A percentile compares a stretch with the other conserved stretches of the same genome.
These are phyloP conservation scores for Drosophila vallismaia DNA, from an alignment of 2,888 invertebrate species.

Conservation along the genomic window DNA sequence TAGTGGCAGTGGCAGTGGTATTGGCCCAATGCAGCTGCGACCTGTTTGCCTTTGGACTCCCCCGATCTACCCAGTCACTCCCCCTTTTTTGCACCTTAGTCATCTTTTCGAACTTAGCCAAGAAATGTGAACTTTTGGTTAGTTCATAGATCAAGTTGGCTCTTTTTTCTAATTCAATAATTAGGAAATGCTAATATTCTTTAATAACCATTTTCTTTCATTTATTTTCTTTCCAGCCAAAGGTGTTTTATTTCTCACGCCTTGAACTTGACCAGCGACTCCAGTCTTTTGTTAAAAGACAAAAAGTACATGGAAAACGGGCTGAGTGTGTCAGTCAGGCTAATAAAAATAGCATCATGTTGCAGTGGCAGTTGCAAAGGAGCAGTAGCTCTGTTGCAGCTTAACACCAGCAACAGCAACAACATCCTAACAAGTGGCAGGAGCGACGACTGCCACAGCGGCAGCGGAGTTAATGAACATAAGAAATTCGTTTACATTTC, in stretches of 20 bases:
- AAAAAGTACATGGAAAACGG: slow-evolving; percentile 30
- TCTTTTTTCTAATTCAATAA: neutral
- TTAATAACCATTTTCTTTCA: neutral
- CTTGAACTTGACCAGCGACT: slow-evolving; percentile 42
- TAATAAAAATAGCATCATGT: slow-evolving; percentile 74
- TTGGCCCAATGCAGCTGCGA: slow-evolving; percentile 36
- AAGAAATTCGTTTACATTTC: slow-evolving; percentile 74
- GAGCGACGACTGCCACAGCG: slow-evolving; percentile 1
- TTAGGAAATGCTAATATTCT: neutral
- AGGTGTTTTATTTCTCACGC: slow-evolving; percentile 44
- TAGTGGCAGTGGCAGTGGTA: neutral
- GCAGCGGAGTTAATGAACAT: slow-evolving; percentile 66
- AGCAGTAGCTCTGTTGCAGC: slow-evolving; percentile 24
- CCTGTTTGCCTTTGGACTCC: slow-evolving; percentile 29
- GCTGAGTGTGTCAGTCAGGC: slow-evolving; percentile 45
- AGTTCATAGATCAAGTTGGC: too few relatives aligned
- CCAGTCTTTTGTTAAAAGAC: slow-evolving; percentile 32
- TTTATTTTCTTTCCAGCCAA: neutral
- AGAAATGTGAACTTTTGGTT: neutral
- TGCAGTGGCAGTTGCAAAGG: slow-evolving; percentile 46
- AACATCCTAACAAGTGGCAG: slow-evolving; percentile 11
- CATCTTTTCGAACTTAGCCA: slow-evolving; percentile 36
- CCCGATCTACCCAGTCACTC: neutral
- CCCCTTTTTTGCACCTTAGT: slow-evolving; percentile 2
- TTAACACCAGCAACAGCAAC: slow-evolving; percentile 5